Evolutionary conservation across 1,140 invertebrate genomes (phyloP).

Genomic region (Brachionus manjavacas): DNA sequence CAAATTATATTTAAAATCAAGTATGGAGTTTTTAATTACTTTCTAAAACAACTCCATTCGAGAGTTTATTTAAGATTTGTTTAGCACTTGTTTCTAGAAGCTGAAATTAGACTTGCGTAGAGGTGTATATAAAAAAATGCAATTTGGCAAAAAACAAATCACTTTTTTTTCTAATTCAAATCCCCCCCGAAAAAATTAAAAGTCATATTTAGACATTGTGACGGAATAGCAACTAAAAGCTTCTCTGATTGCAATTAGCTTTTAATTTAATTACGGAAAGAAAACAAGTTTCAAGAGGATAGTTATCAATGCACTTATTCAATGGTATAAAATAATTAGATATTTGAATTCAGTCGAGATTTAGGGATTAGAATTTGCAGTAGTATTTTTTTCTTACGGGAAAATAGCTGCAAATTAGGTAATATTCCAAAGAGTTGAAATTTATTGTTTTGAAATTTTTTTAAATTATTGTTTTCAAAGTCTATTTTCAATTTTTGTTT

Average conservation of each 20-base stretch:
- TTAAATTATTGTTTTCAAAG: neutral
- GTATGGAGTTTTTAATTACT: neutral
- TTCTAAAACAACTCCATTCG: constrained; percentile 13
- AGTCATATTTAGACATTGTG: neutral
- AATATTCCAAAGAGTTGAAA: neutral
- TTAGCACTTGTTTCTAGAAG: constrained; percentile 27
- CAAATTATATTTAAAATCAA: neutral
- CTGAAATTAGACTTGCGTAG: neutral
- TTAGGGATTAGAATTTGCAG: neutral
- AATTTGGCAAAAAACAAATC: neutral
- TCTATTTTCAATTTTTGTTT: neutral
- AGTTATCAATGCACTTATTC: neutral
- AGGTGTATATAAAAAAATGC: neutral
- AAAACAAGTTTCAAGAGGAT: neutral
- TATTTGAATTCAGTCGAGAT: neutral
- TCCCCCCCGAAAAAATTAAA: neutral
- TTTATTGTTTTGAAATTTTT: neutral
- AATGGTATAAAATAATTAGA: neutral
- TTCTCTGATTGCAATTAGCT: neutral
- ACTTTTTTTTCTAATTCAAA: neutral
- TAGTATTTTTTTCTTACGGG: neutral
- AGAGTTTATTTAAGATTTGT: constrained; percentile 22
- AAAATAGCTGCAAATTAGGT: neutral
- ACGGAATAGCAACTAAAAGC: neutral
- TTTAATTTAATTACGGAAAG: neutral